Percentiles rank a stretch among this genome's conserved stretches.
These are phyloP conservation scores for Vulpes vulpes DNA, from an alignment of 2,113 vertebrate genomes.

Conservation along the genomic window DNA sequence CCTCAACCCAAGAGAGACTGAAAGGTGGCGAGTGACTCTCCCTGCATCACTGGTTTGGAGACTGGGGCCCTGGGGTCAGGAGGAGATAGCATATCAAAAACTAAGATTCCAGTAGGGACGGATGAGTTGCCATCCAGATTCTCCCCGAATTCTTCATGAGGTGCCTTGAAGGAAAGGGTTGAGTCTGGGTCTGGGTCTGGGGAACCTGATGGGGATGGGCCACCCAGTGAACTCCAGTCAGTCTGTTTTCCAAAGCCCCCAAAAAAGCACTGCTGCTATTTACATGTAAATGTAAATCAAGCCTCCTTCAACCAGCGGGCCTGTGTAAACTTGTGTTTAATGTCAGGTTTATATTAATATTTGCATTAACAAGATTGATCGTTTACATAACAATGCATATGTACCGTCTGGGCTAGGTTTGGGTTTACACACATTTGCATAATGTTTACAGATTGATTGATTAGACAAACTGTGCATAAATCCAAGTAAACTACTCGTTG, in stretches of 20 bases:
- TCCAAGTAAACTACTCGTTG: slow-evolving; percentile 74
- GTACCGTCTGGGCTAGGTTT: slow-evolving; percentile 74
- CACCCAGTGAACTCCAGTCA: slow-evolving; percentile 12
- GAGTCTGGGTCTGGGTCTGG: not conserved
- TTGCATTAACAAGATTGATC: slow-evolving; percentile 84
- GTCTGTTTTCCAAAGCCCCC: slow-evolving; percentile 55
- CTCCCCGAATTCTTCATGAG: not conserved
- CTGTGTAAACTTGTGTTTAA: slow-evolving; percentile 83
- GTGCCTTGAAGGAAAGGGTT: not conserved
- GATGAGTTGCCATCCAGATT: not conserved
- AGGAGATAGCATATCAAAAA: not conserved
- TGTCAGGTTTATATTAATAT: slow-evolving; percentile 86
- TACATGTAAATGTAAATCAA: slow-evolving; percentile 77
- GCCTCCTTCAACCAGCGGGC: slow-evolving; percentile 64
- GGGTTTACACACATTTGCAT: slow-evolving; percentile 81
- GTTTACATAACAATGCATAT: slow-evolving; percentile 84
- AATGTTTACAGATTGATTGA: slow-evolving; percentile 83
- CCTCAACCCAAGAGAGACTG: not conserved
- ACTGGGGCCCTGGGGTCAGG: no score
- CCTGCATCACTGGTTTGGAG: not conserved
- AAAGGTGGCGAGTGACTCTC: not conserved
- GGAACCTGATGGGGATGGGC: not conserved
- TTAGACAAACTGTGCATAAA: slow-evolving; percentile 77
- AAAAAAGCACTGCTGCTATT: slow-evolving; percentile 68
- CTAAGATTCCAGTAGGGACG: not conserved